Evolutionary conservation across 1,140 invertebrate species (phyloP), one percentile per base, ranked within the genome.

Genomic region (Halesus radiatus): DNA sequence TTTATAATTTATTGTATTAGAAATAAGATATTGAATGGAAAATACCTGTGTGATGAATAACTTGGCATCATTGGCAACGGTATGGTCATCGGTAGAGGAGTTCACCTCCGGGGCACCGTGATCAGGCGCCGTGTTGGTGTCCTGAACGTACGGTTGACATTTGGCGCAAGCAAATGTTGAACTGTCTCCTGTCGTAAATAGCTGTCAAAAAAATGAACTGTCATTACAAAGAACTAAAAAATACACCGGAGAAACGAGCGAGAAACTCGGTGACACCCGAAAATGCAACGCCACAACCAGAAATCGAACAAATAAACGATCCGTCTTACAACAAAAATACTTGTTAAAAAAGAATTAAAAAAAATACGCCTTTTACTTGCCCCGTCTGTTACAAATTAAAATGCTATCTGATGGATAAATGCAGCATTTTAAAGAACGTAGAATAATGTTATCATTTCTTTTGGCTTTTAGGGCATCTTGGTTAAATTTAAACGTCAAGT

Each of bases 171-270:
- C 73, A 60, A 76, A 70, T 3, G 77, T 72, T 32, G 66, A 37
- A 60, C 26, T 79, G 22, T 79, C 77, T 18, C 77, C 64, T 16
- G 66, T 79, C 32, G 77, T 64, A 60, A 79, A 79, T 58, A 79
- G 53, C 77, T 79, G 77, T 79, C 77, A 79, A 79, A 79, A 77
- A 79, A 70, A 79, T 26, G 52, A 79, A 10, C 50, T 60, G 66
- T 72, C 77, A 72, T 52, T 37, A 52, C 3, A 62, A 50, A 62
- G 20, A 45, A 52, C 16, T 37, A 64, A 62, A n/a, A 76, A 64
- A 75, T 15, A 64, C 45, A 60, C n/a, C 8, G 58, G 58, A 20
- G 22, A 23, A n/a, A 66, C 37, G 37, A 37, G 45, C n/a, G 20
- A n/a, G 32, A 72, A 22, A 72, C 54, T 20, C 22, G 20, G 22